Conservation (phyloP, 2,113 vertebrate species). For the Indicator maculatus region DNA sequence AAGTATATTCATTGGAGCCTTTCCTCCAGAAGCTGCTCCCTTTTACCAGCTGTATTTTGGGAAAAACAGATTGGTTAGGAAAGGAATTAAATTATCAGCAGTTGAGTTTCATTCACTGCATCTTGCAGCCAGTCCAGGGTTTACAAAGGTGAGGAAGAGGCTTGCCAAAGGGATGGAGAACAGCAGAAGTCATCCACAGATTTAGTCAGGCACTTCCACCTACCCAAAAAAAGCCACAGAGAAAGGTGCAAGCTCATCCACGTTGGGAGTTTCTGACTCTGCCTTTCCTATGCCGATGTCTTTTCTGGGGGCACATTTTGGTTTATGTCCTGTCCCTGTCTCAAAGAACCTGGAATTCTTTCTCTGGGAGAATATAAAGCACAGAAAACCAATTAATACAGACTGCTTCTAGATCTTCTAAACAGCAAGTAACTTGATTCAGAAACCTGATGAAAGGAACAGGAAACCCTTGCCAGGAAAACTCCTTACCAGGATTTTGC, state of each 20-base stretch:
- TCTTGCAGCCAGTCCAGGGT: background rate
- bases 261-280: background rate
- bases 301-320: background rate
- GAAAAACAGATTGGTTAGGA: background rate
- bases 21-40: background rate
- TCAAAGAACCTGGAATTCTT: background rate
- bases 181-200: background rate
- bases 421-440: background rate
- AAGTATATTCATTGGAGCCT: background rate
- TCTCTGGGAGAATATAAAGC: background rate
- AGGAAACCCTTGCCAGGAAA: background rate
- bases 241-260: background rate
- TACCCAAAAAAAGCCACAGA: background rate
- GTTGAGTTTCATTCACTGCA: background rate
- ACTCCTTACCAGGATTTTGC: background rate
- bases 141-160: background rate
- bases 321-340: background rate
- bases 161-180: background rate
- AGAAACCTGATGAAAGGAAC: background rate
- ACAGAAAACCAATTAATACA: background rate
- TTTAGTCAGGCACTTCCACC: background rate
- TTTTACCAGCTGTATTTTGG: background rate
- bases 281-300: background rate
- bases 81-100: background rate
- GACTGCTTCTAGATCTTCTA: background rate